Evolutionary conservation across 1,140 invertebrate species (phyloP).

Genomic region (Meloidogyne hapla): DNA sequence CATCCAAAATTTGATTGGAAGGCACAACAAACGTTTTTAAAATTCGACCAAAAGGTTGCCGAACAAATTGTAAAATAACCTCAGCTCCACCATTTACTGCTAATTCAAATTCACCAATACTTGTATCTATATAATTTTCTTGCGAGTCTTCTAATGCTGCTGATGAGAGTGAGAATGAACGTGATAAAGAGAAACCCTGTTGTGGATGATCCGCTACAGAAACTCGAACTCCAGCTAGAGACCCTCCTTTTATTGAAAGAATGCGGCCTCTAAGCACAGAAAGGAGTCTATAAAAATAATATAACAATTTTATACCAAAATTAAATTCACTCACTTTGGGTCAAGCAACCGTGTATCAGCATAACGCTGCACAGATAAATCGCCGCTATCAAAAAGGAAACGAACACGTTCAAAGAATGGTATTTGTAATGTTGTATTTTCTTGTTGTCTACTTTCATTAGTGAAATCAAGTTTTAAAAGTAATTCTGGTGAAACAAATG

Average conservation of each 20-base stretch:
- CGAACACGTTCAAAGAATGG: conserved; percentile 92
- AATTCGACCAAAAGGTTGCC: conserved; percentile 83
- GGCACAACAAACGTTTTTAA: conserved; percentile 88
- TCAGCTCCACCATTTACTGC: conserved; percentile 34
- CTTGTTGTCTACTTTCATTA: conserved; percentile 66
- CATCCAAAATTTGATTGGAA: conserved; percentile 82
- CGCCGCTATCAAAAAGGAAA: conserved; percentile 91
- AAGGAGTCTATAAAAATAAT: conserved; percentile 76
- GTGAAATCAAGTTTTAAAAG: conserved; percentile 88
- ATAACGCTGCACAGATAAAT: conserved; percentile 84
- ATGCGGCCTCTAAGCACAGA: conserved; percentile 91
- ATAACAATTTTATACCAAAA: neutral
- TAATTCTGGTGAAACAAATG: conserved; percentile 79
- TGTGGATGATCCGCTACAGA: conserved; percentile 84
- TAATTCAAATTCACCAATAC: conserved; percentile 32
- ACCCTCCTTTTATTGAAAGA: conserved; percentile 82
- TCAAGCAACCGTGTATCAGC: conserved; percentile 89
- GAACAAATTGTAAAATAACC: conserved; percentile 90
- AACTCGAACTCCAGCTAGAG: conserved; percentile 87
- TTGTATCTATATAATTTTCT: conserved; percentile 7
- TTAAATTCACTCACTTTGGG: conserved; percentile 77
- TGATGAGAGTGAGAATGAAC: conserved; percentile 53
- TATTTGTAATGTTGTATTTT: neutral
- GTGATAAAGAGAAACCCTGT: conserved; percentile 73
- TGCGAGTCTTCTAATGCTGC: conserved; percentile 82